Conservation (phyloP, 2,113 vertebrate species). For the Pedionomus torquatus region DNA sequence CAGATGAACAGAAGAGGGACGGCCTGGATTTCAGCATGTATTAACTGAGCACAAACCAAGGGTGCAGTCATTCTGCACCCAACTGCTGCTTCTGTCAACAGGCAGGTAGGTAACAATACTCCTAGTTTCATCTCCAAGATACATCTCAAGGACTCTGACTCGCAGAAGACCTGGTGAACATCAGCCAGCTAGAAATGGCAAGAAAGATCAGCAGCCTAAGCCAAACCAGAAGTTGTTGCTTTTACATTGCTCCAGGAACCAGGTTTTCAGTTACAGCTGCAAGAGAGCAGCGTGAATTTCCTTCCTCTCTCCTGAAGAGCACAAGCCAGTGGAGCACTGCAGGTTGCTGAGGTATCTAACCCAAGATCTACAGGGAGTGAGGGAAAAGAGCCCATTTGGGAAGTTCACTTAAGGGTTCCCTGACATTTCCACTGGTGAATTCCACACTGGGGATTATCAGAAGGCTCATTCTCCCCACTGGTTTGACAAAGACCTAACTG, state of each 20-base stretch:
- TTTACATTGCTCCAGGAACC: background rate
- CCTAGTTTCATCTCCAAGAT: background rate
- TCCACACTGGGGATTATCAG: background rate
- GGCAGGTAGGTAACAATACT: background rate
- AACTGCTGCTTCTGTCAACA: background rate
- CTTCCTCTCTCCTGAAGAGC: background rate
- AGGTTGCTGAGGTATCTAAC: background rate
- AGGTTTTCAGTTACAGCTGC: background rate
- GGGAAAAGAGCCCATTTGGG: background rate
- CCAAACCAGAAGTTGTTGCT: background rate
- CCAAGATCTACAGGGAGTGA: background rate
- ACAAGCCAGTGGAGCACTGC: accelerated
- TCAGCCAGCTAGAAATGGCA: background rate
- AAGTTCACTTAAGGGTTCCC: background rate
- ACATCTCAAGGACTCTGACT: background rate
- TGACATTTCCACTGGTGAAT: background rate
- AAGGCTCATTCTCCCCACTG: background rate
- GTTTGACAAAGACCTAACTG: background rate
- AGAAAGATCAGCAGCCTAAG: background rate
- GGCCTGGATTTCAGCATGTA: background rate
- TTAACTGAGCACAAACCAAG: background rate
- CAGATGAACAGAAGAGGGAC: background rate
- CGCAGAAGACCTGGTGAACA: background rate
- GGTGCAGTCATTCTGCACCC: background rate
- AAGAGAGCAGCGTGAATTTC: background rate